phyloP scores from a whole-genome alignment of 2,888 invertebrate genomes.

The Troides aeacus region DNA sequence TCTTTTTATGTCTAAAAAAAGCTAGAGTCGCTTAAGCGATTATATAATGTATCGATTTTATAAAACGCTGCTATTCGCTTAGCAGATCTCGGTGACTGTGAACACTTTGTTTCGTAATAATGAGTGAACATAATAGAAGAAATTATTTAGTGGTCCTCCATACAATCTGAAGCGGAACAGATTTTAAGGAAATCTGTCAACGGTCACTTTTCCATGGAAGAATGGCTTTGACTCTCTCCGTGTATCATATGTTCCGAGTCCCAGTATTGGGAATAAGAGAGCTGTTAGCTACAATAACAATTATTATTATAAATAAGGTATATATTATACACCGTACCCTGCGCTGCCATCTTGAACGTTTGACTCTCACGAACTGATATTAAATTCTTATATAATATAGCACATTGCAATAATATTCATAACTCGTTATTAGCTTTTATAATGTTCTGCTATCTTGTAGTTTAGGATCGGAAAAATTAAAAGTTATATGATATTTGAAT shows the following conservation, averaged over 20 bases:
- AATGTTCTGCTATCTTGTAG: constrained; percentile 63
- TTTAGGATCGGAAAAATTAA: constrained; percentile 46
- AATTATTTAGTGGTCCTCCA: no score
- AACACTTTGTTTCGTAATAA: no score
- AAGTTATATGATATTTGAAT: constrained; percentile 37
- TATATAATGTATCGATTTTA: no score
- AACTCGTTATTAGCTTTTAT: constrained; percentile 67
- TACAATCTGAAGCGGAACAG: no score
- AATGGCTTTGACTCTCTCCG: constrained; percentile 27
- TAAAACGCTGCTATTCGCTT: no score
- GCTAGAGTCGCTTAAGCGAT: no score
- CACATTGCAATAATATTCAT: constrained; percentile 57
- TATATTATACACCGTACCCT: not conserved
- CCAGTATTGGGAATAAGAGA: no score
- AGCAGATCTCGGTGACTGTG: no score
- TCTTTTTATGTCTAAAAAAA: no score
- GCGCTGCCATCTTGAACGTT: constrained; percentile 28
- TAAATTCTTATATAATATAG: constrained; percentile 36
- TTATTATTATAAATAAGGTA: not conserved
- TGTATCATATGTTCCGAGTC: no score
- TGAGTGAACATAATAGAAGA: no score
- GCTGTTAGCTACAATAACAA: not conserved
- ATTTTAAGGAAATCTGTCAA: no score
- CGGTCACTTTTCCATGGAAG: not conserved
- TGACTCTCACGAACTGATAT: constrained; percentile 40